Conservation (phyloP, 2,113 vertebrate species). For the Numida meleagris region DNA sequence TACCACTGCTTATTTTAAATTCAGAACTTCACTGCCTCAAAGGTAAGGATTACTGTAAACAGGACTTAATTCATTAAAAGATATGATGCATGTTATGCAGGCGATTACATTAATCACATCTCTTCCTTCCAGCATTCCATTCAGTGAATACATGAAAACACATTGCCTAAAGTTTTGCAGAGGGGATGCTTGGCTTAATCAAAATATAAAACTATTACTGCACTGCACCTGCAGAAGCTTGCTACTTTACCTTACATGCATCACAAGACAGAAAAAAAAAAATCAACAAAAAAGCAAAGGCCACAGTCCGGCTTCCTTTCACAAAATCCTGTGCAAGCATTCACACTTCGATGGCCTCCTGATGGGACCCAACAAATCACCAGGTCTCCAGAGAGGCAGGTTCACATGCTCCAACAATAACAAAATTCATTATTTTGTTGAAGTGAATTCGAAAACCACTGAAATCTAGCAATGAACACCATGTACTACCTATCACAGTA, state of each 20-base stretch:
- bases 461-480: not conserved
- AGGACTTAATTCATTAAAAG: constrained; percentile 19
- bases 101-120: not conserved
- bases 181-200: not conserved
- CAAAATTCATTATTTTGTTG: not conserved
- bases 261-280: not conserved
- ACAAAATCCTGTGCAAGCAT: not conserved
- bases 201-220: not conserved
- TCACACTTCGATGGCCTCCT: not conserved
- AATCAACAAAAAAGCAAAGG: not conserved
- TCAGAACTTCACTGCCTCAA: not conserved
- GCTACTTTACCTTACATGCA: not conserved
- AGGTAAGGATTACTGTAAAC: not conserved
- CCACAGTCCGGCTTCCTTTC: not conserved
- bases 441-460: not conserved
- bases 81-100: not conserved
- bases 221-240: not conserved
- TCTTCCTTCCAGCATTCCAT: not conserved
- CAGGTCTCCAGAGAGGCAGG: not conserved
- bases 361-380: not conserved
- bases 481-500: not conserved
- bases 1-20: not conserved
- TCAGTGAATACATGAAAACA: not conserved
- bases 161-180: not conserved
- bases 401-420: not conserved